Percentiles rank a stretch among this genome's conserved stretches.
Conservation (phyloP, 1,140 invertebrate species). For the Lucilia sericata region DNA sequence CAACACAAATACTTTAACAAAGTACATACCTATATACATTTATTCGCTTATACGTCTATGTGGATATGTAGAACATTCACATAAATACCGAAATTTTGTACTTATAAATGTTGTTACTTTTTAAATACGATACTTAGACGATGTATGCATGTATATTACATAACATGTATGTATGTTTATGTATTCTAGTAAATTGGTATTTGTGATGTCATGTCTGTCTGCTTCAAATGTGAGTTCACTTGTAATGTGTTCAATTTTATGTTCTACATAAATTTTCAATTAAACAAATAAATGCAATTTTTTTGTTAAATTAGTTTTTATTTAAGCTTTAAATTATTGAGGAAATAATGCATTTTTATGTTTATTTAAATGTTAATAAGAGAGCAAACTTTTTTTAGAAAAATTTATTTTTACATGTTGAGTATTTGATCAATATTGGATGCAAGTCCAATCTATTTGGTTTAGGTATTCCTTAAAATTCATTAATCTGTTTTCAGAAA, state of each 20-base stretch:
- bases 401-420: too few relatives aligned
- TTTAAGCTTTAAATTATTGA: background rate
- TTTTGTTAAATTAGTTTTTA: background rate
- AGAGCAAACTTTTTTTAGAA: too few relatives aligned
- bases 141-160: background rate
- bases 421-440: too few relatives aligned
- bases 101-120: slow-evolving; percentile 22
- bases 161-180: background rate
- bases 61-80: background rate
- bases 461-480: too few relatives aligned
- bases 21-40: background rate
- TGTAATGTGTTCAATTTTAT: slow-evolving; percentile 39
- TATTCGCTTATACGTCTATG: background rate
- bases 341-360: background rate
- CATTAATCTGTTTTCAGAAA: too few relatives aligned
- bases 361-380: background rate
- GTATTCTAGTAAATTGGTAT: background rate
- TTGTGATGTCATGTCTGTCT: background rate
- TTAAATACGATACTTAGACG: background rate
- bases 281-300: slow-evolving; percentile 45
- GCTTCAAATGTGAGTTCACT: background rate
- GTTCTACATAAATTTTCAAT: slow-evolving; percentile 48
- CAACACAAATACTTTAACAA: background rate
- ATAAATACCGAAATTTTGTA: background rate
- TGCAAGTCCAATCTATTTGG: too few relatives aligned